Evolutionary conservation across 1,140 invertebrate genomes (phyloP).

Genomic region (Eriosoma lanigerum): DNA sequence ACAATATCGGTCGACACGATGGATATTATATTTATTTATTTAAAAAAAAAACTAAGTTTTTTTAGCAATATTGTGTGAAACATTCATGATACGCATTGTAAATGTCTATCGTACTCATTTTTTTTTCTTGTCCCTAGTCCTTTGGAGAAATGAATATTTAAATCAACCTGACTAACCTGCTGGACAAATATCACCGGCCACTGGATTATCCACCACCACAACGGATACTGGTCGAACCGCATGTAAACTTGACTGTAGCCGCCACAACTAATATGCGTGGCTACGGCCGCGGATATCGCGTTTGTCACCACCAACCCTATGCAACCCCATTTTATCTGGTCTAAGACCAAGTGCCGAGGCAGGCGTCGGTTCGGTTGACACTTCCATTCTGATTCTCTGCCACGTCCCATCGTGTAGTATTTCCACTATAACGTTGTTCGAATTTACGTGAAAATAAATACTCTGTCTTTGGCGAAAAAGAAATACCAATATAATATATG

Average conservation of each 20-base stretch:
- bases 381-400: conserved; percentile 70
- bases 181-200: conserved; percentile 68
- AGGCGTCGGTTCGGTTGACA: conserved; percentile 72
- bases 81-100: no score
- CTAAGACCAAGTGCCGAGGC: conserved; percentile 66
- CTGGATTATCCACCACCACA: conserved; percentile 68
- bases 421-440: conserved; percentile 63
- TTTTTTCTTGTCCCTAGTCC: no score
- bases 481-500: neutral
- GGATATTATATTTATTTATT: no score
- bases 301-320: conserved; percentile 64
- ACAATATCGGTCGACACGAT: no score
- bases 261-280: conserved; percentile 69
- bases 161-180: no score
- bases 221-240: conserved; percentile 65
- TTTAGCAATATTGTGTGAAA: no score
- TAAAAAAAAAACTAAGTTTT: no score
- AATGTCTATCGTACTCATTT: no score
- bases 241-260: conserved; percentile 69
- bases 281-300: conserved; percentile 63
- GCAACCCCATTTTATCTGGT: conserved; percentile 69
- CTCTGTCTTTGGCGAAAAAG: no score
- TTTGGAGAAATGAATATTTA: no score
- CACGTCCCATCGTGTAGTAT: conserved; percentile 66
- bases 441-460: neutral